phyloP scores from a whole-genome alignment of 1,140 invertebrate genomes.

The Hesperophylax magnus region DNA sequence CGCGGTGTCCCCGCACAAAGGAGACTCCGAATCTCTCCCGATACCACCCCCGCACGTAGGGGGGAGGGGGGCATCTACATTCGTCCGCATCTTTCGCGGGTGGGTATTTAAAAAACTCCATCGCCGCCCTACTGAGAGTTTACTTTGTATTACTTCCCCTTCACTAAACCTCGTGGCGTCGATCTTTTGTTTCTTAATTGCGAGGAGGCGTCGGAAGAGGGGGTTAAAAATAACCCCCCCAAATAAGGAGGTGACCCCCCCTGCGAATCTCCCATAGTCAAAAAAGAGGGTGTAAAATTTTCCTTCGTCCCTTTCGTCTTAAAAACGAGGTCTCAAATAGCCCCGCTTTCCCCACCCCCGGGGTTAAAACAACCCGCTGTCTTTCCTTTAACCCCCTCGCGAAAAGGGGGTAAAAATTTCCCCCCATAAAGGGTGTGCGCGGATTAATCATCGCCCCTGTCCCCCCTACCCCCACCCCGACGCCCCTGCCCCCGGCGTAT shows the following conservation, averaged over 20 bases:
- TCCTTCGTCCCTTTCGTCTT: conserved; percentile 43
- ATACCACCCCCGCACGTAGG: neutral
- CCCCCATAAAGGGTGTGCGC: conserved; percentile 57
- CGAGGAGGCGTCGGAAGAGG: conserved; percentile 52
- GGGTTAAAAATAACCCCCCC: conserved; percentile 50
- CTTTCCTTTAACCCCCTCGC: conserved; percentile 46
- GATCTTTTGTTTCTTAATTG: conserved; percentile 59
- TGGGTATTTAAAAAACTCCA: conserved; percentile 56
- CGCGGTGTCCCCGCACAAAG: conserved; percentile 54
- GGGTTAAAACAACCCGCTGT: conserved; percentile 52
- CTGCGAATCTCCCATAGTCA: conserved; percentile 21
- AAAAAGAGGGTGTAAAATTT: conserved; percentile 50
- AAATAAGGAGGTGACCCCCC: conserved; percentile 4
- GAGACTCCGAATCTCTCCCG: conserved; percentile 32
- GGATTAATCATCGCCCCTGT: conserved; percentile 57
- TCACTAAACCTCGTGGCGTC: conserved; percentile 58
- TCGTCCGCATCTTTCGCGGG: conserved; percentile 56
- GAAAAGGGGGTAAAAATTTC: conserved; percentile 58
- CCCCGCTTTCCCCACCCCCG: conserved; percentile 42
- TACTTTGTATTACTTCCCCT: conserved; percentile 59
- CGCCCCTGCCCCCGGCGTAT: conserved; percentile 47
- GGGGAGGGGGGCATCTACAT: conserved; percentile 19
- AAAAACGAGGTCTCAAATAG: conserved; percentile 56
- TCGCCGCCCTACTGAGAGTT: conserved; percentile 56
- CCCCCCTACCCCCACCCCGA: conserved; percentile 4